Evolutionary conservation across 1,140 invertebrate genomes (phyloP).

Genomic region (Drosophila arawakana): DNA sequence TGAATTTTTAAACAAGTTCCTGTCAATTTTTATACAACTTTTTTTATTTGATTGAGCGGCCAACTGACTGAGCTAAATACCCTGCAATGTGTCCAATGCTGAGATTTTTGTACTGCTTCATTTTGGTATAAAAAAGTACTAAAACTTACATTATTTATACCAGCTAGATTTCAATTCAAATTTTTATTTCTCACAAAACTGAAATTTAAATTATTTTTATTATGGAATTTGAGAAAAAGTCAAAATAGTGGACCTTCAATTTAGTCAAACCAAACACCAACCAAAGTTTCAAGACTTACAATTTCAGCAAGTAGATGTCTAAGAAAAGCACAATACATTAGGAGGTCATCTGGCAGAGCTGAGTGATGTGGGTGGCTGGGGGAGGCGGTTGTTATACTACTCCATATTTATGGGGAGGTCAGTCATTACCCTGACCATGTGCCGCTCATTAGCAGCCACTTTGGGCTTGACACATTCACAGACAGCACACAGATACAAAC

Average conservation of each 20-base stretch:
- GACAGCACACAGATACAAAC: neutral
- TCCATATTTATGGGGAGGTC: neutral
- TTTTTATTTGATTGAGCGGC: neutral
- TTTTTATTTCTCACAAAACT: too few species aligned
- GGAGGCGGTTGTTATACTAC: neutral
- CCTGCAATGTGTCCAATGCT: too few species aligned
- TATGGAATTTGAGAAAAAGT: too few species aligned
- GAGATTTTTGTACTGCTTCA: too few species aligned
- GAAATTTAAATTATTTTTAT: too few species aligned
- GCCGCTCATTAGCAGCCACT: conserved; percentile 52
- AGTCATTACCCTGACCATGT: conserved; percentile 37
- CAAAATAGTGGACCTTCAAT: too few species aligned
- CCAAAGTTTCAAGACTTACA: too few species aligned
- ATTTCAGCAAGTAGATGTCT: neutral
- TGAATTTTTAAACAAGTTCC: conserved; percentile 1
- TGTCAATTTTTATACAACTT: conserved; percentile 3
- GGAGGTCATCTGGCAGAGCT: neutral
- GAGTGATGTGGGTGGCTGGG: neutral
- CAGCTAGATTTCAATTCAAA: too few species aligned
- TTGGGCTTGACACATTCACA: conserved; percentile 44
- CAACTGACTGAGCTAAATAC: too few species aligned
- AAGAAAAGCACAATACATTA: neutral
- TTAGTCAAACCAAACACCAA: too few species aligned
- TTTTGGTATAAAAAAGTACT: too few species aligned
- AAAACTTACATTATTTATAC: too few species aligned